A percentile compares a stretch with the other conserved stretches of the same genome.
Conservation (phyloP, 1,140 invertebrate genomes). For the Matsumurasca onukii region DNA sequence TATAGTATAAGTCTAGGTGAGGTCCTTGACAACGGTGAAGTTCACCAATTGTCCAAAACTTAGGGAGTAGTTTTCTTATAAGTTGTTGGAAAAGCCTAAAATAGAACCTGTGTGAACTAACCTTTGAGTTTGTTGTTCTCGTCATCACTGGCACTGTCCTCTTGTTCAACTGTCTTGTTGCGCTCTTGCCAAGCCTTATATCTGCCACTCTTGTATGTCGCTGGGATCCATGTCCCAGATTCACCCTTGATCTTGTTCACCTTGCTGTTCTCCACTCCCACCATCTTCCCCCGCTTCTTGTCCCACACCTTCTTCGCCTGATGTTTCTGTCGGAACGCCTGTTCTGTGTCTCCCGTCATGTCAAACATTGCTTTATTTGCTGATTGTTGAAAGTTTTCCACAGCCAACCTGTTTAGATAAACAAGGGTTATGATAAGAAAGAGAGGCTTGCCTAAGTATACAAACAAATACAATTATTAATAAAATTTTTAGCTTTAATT, state of each 20-base stretch:
- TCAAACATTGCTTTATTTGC: conserved; percentile 75
- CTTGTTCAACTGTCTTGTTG: conserved; percentile 66
- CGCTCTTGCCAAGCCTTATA: conserved; percentile 88
- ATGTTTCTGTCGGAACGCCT: conserved; percentile 57
- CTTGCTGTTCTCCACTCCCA: conserved; percentile 61
- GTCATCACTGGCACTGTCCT: conserved; percentile 60
- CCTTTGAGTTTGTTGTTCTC: conserved; percentile 47
- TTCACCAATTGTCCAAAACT: too few species aligned
- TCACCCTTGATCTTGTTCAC: conserved; percentile 86
- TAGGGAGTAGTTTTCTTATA: too few species aligned
- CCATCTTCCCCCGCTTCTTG: conserved; percentile 89
- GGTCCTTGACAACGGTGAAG: too few species aligned
- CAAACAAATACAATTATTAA: too few species aligned
- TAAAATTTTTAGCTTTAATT: neutral
- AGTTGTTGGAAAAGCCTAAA: too few species aligned
- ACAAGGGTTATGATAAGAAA: conserved; percentile 1
- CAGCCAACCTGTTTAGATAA: conserved; percentile 60
- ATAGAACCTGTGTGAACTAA: too few species aligned
- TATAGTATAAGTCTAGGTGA: too few species aligned
- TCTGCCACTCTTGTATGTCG: conserved; percentile 87
- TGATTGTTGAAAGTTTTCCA: conserved; percentile 72
- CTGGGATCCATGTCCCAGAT: conserved; percentile 90
- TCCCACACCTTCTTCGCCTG: conserved; percentile 74
- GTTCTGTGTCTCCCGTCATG: conserved; percentile 74
- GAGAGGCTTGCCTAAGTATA: neutral